These are phyloP conservation scores for Suricata suricatta DNA, from an alignment of 2,113 vertebrate genomes.

Conservation along the genomic window DNA sequence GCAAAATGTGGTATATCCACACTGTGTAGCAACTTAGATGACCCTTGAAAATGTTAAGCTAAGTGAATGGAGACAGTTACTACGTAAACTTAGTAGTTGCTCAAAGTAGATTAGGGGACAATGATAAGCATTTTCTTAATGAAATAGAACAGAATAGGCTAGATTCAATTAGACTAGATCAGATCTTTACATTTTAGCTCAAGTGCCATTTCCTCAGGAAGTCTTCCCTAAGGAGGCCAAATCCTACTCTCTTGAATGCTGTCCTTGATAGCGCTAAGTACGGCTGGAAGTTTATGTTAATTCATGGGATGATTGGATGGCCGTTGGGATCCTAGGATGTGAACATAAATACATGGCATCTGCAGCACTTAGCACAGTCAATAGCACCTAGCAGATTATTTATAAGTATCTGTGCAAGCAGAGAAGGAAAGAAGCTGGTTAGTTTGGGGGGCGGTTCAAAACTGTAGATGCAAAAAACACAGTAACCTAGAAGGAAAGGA, in stretches of 20 bases:
- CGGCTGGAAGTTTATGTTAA: background rate
- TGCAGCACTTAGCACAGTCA: background rate
- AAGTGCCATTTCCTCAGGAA: background rate
- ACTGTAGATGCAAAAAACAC: background rate
- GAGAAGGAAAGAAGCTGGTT: background rate
- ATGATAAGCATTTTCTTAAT: background rate
- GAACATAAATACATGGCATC: background rate
- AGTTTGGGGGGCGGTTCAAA: background rate
- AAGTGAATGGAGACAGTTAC: background rate
- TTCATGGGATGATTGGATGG: background rate
- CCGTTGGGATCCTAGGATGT: background rate
- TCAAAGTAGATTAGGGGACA: background rate
- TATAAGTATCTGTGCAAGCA: background rate
- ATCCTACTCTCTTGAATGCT: background rate
- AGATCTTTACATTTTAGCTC: background rate
- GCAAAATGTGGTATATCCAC: too few relatives aligned
- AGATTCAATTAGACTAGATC: background rate
- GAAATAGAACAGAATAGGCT: background rate
- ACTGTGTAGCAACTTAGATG: background rate
- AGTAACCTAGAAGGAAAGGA: constrained; percentile 1
- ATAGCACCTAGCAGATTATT: background rate
- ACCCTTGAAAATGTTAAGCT: background rate
- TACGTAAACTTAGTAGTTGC: background rate
- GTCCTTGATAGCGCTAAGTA: background rate
- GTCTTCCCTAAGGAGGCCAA: background rate